Evolutionary conservation across 2,113 vertebrate species (phyloP).

Genomic region (Baryphthengus martii): DNA sequence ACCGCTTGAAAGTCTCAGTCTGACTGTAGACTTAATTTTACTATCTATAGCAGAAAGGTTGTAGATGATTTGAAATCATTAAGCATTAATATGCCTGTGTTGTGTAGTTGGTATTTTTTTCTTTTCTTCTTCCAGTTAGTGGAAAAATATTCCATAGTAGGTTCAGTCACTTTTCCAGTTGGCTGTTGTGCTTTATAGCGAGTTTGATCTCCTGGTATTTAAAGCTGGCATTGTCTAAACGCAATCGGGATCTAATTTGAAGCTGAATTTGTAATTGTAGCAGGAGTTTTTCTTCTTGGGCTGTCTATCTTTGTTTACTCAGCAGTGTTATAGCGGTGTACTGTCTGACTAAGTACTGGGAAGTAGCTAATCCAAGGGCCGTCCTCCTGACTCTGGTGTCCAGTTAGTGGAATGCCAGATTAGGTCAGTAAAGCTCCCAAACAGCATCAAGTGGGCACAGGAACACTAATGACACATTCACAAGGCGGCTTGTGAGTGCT

Average conservation of each 20-base stretch:
- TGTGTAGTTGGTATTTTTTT: neutral
- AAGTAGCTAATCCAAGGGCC: neutral
- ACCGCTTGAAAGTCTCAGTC: neutral
- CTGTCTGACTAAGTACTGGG: neutral
- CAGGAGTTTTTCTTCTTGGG: neutral
- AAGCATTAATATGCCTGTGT: neutral
- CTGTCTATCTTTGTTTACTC: neutral
- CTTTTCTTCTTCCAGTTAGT: neutral
- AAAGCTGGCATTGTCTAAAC: neutral
- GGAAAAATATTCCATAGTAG: neutral
- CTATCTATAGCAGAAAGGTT: neutral
- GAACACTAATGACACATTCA: neutral
- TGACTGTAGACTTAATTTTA: neutral
- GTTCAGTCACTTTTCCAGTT: neutral
- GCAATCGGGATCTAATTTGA: neutral
- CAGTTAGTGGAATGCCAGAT: neutral
- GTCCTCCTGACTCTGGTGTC: neutral
- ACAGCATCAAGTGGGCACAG: neutral
- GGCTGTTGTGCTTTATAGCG: neutral
- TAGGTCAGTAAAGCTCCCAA: neutral
- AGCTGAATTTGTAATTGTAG: neutral
- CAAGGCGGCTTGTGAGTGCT: neutral
- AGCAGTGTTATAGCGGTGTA: neutral
- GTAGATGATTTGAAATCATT: neutral
- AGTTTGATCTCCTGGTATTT: neutral